Conservation (phyloP, 2,113 vertebrate genomes). For the Leptobrachium leishanense region DNA sequence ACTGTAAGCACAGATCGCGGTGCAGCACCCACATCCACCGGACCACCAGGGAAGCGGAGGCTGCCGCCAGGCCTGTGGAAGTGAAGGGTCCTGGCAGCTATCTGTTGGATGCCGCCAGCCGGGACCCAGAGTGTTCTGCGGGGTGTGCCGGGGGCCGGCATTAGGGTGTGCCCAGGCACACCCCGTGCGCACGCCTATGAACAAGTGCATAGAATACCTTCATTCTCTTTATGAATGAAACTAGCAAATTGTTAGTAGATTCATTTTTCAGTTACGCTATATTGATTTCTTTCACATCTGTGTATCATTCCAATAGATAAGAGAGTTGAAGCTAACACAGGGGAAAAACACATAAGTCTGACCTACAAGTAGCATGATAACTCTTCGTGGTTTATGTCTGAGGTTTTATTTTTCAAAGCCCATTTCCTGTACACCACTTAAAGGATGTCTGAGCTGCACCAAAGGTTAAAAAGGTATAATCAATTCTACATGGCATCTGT, state of each 20-base stretch:
- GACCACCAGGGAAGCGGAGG: too few relatives aligned
- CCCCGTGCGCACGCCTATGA: too few relatives aligned
- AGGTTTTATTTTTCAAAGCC: conserved; percentile 12
- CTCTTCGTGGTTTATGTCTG: conserved; percentile 9
- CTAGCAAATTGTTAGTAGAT: conserved; percentile 9
- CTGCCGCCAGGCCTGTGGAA: too few relatives aligned
- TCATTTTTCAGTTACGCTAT: not conserved
- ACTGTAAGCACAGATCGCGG: too few relatives aligned
- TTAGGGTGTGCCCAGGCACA: too few relatives aligned
- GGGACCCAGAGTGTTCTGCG: too few relatives aligned
- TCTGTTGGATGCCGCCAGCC: too few relatives aligned
- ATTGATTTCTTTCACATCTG: conserved; percentile 21
- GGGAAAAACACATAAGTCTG: not conserved
- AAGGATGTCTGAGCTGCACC: not conserved
- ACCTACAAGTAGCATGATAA: conserved; percentile 6
- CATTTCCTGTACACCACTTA: conserved; percentile 16
- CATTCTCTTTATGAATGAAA: conserved; percentile 1
- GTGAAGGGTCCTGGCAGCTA: too few relatives aligned
- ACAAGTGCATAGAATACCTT: not conserved
- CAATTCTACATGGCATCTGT: too few relatives aligned
- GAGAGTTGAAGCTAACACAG: not conserved
- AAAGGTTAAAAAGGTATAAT: not conserved
- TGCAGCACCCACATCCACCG: too few relatives aligned
- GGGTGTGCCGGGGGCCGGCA: too few relatives aligned
- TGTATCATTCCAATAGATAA: not conserved